Evolutionary conservation across 2,888 invertebrate species (phyloP), one percentile per base, ranked within the genome.

Genomic region (Idaea straminata): DNA sequence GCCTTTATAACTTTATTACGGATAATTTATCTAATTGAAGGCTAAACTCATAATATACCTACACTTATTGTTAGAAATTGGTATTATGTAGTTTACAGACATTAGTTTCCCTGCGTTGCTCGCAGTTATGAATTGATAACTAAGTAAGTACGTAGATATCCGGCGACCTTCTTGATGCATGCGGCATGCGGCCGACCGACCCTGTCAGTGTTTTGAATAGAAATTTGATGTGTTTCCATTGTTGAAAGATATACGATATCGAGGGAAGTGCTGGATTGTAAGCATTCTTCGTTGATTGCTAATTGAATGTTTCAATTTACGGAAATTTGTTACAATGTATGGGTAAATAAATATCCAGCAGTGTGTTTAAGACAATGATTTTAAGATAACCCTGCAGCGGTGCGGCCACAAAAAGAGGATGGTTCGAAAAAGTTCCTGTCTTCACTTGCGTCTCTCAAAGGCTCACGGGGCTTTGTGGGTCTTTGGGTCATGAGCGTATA

Each of bases 141-240:
- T 59, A 71, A 47, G n/a, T 59, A 71, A 47, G 47, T 47, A 47
- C 47, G 47, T 10, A 47, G 47, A 13, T 47, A 47, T 47, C 47
- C 47, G 47, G 66, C 73, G 81, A 78, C 85, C 86, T 86, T 83
- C 80, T 79, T 71, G n/a, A n/a, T n/a, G n/a, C 72, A 72, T 76
- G 72, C 72, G n/a, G 77, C 71, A 77, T 78, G 77, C 72, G 73
- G 76, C 70, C 75, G 79, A 69, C 81, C 82, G 25, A 25, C 83
- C 77, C 73, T 68, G 71, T 62, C 69, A 62, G 67, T 71, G 68
- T 79, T 71, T 65, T 80, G 84, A 81, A 86, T 86, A 83, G 72
- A 77, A 82, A 85, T 80, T 71, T 64, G 62, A 77, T 71, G 60
- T 66, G 74, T 80, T 74, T 80, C 78, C 81, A 81, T 76, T 81